A percentile compares a stretch with the other conserved stretches of the same genome.
phyloP scores from a whole-genome alignment of 2,888 invertebrate genomes.

The Pterobdella sp. region DNA sequence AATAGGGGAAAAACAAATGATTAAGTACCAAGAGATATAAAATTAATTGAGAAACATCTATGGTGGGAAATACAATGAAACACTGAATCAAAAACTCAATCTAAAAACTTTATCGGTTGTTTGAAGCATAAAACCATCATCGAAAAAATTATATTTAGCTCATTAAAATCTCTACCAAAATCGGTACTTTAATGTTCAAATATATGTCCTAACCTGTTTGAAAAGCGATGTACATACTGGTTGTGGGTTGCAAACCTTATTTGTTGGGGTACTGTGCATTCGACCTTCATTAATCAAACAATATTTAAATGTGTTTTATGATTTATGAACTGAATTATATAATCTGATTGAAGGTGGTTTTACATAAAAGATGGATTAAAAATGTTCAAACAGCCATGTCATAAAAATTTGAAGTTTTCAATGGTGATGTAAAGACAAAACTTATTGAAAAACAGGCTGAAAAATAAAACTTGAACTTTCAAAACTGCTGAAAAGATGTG shows the following conservation, averaged over 20 bases:
- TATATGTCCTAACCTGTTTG: conserved; percentile 56
- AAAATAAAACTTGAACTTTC: no score
- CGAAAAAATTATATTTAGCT: no score
- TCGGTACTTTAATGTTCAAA: no score
- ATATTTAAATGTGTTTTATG: neutral
- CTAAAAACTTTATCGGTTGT: no score
- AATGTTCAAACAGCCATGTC: no score
- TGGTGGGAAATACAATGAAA: neutral
- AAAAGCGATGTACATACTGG: conserved; percentile 80
- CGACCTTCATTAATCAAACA: conserved; percentile 55
- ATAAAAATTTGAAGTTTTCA: no score
- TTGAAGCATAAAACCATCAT: no score
- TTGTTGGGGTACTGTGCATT: conserved; percentile 73
- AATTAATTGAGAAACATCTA: neutral
- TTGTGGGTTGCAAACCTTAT: conserved; percentile 78
- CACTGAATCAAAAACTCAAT: neutral
- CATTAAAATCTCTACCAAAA: no score
- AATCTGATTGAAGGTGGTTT: neutral
- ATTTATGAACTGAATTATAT: neutral
- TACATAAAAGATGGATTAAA: no score
- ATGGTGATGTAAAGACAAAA: no score
- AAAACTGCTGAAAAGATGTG: no score
- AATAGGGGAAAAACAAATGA: neutral
- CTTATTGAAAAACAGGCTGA: no score
- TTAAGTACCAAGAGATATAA: neutral